Base-by-base conservation (phyloP, 92 coral and sea anemone genomes). In the Phenganax stokvisi region DNA sequence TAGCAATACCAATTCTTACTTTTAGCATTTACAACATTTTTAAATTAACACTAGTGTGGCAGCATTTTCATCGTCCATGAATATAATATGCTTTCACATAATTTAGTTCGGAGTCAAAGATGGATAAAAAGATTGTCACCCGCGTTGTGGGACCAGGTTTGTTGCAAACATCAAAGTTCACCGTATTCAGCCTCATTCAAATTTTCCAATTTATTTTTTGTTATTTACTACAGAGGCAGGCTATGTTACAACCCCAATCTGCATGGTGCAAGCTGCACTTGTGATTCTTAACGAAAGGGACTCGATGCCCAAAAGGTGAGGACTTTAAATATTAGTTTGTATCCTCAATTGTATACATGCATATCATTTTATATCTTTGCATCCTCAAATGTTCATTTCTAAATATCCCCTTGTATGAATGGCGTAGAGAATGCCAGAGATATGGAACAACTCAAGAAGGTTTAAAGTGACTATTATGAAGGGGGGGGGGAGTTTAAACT, bases 211-310 rank as follows among this genome's bases (percentile, higher is more conserved):
- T 9, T 17, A 17, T 60, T 8, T 53, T 25, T 17, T 31, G 31
- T 54, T 61, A 44, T 80, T 12, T 71, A 16, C 63, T 5, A 44
- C 84, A 94, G 98, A 94, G 90, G 74, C 92, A 8, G 98, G 90
- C 1, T 94, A 94, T 77, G 77, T 90, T 51, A 90, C 98, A 85
- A 94, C 98, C 0, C 97, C 98, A 72, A 92, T 94, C 68, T 94
- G 98, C 73, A 89, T 94, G 87, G 98, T 94, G 6, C 98, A 94
- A 75, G 97, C 98, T n/a, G 98, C 98, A 0, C 75, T 94, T 93
- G 97, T 93, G 10, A 58, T 94, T 28, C 84, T 94, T 65, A 97
- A 89, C 66, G 98, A 94, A 64, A 79, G 83, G 65, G 83, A 79
- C 12, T 83, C 93, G 10, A 80, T 94, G 72, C 98, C 98, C 59